Percentiles rank a stretch among this genome's conserved stretches.
Evolutionary conservation across 2,888 invertebrate genomes (phyloP).

Genomic region (Drosophila kanekoi): DNA sequence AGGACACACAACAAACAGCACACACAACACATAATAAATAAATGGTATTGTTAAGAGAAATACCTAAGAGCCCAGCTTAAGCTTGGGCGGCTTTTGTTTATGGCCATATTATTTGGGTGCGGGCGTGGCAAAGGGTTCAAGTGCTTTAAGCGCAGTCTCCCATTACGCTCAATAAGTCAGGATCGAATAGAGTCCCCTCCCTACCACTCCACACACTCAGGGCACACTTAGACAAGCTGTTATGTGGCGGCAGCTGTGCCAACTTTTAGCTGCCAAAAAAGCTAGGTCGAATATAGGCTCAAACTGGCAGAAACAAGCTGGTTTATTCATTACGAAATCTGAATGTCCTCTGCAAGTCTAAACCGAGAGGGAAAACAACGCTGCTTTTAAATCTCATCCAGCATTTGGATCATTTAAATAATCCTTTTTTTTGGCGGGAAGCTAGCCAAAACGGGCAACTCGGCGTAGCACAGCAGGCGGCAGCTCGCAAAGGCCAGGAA

Average conservation of each 20-base stretch:
- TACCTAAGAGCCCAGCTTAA: constrained; percentile 25
- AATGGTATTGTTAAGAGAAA: constrained; percentile 41
- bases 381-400: too few relatives aligned
- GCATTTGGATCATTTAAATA: neutral
- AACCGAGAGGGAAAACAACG: too few relatives aligned
- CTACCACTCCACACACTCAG: too few relatives aligned
- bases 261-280: neutral
- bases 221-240: constrained; percentile 34
- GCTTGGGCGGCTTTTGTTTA: constrained; percentile 31
- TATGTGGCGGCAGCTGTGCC: constrained; percentile 10
- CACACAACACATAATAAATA: constrained; percentile 45
- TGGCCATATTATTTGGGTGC: constrained; percentile 27
- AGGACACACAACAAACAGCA: neutral
- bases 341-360: too few relatives aligned
- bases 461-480: constrained; percentile 25
- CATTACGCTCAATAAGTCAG: constrained; percentile 40
- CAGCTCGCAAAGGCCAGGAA: constrained; percentile 3
- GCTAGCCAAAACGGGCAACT: neutral
- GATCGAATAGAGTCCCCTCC: constrained; percentile 11
- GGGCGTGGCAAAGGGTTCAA: constrained; percentile 29
- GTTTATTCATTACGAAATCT: too few relatives aligned
- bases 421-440: neutral
- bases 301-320: too few relatives aligned
- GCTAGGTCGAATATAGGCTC: neutral
- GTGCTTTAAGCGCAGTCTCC: constrained; percentile 46